A percentile compares a stretch with the other conserved stretches of the same genome.
phyloP scores from a whole-genome alignment of 2,888 invertebrate species.

The Lasioglossum vierecki region DNA sequence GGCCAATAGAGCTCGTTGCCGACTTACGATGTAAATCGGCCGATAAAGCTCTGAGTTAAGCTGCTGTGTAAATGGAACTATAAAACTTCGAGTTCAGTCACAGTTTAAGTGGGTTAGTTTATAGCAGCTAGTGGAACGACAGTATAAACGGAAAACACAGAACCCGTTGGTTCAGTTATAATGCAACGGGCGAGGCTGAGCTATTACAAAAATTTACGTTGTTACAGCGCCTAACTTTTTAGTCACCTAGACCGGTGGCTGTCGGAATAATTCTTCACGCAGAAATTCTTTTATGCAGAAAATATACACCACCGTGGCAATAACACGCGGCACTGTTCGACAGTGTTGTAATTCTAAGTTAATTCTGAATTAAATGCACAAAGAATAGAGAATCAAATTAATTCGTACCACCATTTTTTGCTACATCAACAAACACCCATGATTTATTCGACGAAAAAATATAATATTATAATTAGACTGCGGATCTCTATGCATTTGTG shows the following conservation, averaged over 20 bases:
- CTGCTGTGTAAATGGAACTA: not conserved
- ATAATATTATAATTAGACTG: not conserved
- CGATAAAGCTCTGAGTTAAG: not conserved
- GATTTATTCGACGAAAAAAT: not conserved
- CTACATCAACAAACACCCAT: too few species aligned
- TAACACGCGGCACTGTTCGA: too few species aligned
- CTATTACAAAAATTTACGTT: slow-evolving; percentile 3
- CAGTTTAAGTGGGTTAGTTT: not conserved
- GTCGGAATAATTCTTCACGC: not conserved
- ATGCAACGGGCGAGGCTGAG: not conserved
- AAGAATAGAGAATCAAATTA: too few species aligned
- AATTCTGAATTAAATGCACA: too few species aligned
- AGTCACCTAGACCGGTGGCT: not conserved
- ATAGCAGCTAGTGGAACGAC: not conserved
- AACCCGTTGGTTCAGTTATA: not conserved
- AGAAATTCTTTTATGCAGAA: not conserved
- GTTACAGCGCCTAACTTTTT: not conserved
- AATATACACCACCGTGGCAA: too few species aligned
- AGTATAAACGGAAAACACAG: not conserved
- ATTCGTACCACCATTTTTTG: too few species aligned
- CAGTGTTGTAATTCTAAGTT: too few species aligned
- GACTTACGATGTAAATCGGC: slow-evolving; percentile 5
- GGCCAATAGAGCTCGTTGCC: not conserved
- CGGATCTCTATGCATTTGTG: too few species aligned
- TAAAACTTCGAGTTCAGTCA: not conserved